These are phyloP conservation scores for Megamerina dolium DNA, from an alignment of 2,888 invertebrate genomes.

Conservation along the genomic window DNA sequence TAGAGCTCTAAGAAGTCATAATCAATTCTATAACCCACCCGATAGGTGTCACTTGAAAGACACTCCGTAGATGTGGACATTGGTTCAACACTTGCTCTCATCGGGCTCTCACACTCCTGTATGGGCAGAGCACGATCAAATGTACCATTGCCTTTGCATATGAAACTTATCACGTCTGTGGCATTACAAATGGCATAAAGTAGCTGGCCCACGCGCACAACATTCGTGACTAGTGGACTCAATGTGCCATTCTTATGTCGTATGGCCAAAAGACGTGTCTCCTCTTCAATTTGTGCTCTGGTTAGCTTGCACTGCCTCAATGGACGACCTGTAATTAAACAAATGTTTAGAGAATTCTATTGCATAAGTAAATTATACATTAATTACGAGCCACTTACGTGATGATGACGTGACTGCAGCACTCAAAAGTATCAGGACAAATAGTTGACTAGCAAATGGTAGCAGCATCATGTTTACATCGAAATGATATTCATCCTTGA, in stretches of 20 bases:
- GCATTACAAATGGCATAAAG: too few relatives aligned
- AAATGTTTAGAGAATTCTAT: too few relatives aligned
- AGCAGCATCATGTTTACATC: too few relatives aligned
- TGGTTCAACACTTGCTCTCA: conserved; percentile 6
- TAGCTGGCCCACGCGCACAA: too few relatives aligned
- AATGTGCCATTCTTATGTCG: too few relatives aligned
- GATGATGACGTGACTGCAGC: neutral
- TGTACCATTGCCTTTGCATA: neutral
- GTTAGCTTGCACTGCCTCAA: neutral
- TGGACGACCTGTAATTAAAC: too few relatives aligned
- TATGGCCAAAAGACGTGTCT: neutral
- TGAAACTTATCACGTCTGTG: too few relatives aligned
- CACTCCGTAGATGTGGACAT: conserved; percentile 3
- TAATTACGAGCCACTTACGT: neutral
- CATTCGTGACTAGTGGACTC: too few relatives aligned
- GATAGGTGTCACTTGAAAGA: conserved; percentile 7
- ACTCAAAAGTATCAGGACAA: neutral
- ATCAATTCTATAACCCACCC: conserved; percentile 10
- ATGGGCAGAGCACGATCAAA: neutral
- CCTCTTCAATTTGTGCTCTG: neutral
- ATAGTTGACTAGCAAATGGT: too few relatives aligned
- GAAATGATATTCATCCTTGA: too few relatives aligned
- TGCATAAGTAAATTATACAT: neutral
- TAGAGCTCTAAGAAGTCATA: conserved; percentile 16
- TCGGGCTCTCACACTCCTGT: too few relatives aligned